Evolutionary conservation across 2,797 vertebrate species (phyloP).

Genomic region (Phoeniculus purpureus): DNA sequence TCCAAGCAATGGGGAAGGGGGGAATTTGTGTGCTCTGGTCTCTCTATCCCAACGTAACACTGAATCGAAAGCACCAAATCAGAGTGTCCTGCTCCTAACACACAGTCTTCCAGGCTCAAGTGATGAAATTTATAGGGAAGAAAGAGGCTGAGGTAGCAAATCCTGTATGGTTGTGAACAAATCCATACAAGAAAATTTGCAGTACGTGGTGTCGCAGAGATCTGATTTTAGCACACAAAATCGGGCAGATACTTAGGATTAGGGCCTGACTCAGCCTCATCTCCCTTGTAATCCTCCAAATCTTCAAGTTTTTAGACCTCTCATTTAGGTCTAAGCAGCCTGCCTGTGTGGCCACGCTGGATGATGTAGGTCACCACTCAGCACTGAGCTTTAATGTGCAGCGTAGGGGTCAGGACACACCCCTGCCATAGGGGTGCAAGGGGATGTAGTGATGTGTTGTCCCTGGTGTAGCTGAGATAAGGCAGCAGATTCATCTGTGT

Average conservation of each 20-base stretch:
- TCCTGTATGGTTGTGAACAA: background rate
- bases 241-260: constrained; percentile 42
- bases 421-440: accelerated
- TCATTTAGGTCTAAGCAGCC: constrained; percentile 45
- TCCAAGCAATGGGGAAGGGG: background rate
- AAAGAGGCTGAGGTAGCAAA: background rate
- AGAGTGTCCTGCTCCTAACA: background rate
- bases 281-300: constrained; percentile 55
- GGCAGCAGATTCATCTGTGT: background rate
- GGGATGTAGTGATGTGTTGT: accelerated
- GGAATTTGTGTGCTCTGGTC: background rate
- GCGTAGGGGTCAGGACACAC: accelerated
- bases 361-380: constrained; percentile 30
- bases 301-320: constrained; percentile 57
- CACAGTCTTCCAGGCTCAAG: background rate
- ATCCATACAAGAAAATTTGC: background rate
- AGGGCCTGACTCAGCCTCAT: constrained; percentile 51
- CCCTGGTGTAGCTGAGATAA: background rate
- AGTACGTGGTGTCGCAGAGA: background rate
- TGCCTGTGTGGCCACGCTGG: background rate
- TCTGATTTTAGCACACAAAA: constrained; percentile 33
- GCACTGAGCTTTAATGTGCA: accelerated
- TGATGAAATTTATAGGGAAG: background rate
- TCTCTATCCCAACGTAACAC: background rate
- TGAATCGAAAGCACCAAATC: background rate